Conservation (phyloP, 1,140 invertebrate species). For the Potamilus streckersoni region DNA sequence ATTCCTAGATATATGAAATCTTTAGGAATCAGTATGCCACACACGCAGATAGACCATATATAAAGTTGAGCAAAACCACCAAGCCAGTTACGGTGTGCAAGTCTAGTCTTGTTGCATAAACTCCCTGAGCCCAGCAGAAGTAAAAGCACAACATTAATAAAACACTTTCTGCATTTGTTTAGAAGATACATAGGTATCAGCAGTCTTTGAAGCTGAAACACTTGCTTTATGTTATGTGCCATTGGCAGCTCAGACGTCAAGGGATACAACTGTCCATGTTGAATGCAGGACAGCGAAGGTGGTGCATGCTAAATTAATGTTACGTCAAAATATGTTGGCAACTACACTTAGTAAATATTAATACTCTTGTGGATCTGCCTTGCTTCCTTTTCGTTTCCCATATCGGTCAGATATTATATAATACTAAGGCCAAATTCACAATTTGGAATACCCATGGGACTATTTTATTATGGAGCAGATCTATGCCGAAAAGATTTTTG, state of each 20-base stretch:
- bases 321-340: not conserved
- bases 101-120: not conserved
- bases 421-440: not conserved
- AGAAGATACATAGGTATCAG: no score
- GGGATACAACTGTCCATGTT: no score
- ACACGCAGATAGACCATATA: not conserved
- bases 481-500: slow-evolving; percentile 5
- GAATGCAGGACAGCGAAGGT: no score
- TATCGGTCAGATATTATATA: not conserved
- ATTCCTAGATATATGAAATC: not conserved
- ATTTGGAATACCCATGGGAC: slow-evolving; percentile 3
- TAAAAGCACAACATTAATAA: not conserved
- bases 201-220: no score
- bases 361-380: not conserved
- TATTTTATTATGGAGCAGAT: slow-evolving; percentile 6
- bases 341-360: slow-evolving; percentile 6
- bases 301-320: no score
- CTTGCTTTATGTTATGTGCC: no score
- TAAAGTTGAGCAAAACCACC: not conserved
- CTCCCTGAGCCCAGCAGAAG: not conserved
- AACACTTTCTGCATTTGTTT: no score
- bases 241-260: no score
- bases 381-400: not conserved
- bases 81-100: not conserved
- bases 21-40: not conserved